These are phyloP conservation scores for Chaetogeoica ovagalla DNA, from an alignment of 2,888 invertebrate genomes.

Conservation along the genomic window DNA sequence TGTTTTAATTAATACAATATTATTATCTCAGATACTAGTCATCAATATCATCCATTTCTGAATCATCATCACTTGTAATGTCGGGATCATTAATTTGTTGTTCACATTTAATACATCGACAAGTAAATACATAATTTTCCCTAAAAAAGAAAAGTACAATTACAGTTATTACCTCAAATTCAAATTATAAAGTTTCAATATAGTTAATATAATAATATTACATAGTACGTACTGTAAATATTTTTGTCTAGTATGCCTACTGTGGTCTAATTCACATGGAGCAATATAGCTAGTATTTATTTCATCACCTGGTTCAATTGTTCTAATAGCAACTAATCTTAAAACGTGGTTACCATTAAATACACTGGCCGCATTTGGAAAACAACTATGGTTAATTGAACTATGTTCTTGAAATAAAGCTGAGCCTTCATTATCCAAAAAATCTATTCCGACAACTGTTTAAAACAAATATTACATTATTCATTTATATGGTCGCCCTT, in stretches of 20 bases:
- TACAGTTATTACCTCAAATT: background rate
- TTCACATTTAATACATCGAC: constrained; percentile 79
- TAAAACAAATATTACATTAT: constrained; percentile 32
- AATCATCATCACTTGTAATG: constrained; percentile 80
- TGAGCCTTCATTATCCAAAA: constrained; percentile 90
- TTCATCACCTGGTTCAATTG: constrained; percentile 81
- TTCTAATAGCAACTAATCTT: constrained; percentile 71
- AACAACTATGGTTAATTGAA: constrained; percentile 88
- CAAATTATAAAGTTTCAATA: background rate
- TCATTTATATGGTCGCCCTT: no score
- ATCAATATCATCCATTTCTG: constrained; percentile 64
- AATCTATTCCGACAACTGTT: constrained; percentile 68
- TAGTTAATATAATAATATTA: background rate
- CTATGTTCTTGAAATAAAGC: constrained; percentile 86
- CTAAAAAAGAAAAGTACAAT: constrained; percentile 12
- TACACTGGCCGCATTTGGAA: constrained; percentile 82
- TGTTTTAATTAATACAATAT: background rate
- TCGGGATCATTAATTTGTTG: constrained; percentile 75
- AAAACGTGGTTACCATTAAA: constrained; percentile 80
- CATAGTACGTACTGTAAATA: constrained; percentile 62
- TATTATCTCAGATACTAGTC: constrained; percentile 56
- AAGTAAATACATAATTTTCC: constrained; percentile 78
- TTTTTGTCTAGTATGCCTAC: constrained; percentile 85
- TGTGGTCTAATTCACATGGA: constrained; percentile 77
- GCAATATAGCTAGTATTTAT: constrained; percentile 89